Conservation (phyloP, 2,888 invertebrate species). For the Melinopterus prodromus region DNA sequence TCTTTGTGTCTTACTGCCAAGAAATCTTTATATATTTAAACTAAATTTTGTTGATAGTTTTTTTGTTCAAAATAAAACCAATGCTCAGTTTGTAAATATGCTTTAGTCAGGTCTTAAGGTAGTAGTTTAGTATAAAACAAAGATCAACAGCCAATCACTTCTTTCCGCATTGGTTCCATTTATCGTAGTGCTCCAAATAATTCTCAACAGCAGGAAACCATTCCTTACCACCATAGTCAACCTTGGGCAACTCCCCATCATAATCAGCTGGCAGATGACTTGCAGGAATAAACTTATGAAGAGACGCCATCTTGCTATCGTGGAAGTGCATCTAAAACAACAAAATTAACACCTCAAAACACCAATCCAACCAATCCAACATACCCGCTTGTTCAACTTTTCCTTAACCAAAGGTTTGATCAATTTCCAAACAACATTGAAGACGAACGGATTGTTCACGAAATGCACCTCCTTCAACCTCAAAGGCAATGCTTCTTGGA, state of each 20-base stretch:
- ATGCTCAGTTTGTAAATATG: too few species aligned
- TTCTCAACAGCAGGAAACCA: conserved; percentile 78
- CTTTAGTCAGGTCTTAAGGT: not conserved
- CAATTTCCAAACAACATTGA: conserved; percentile 84
- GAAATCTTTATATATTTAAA: too few species aligned
- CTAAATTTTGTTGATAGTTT: too few species aligned
- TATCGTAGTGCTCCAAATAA: conserved; percentile 70
- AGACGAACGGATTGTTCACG: conserved; percentile 84
- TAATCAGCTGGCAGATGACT: conserved; percentile 78
- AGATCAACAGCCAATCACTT: conserved; percentile 45
- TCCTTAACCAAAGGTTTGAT: conserved; percentile 85
- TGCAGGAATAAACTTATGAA: conserved; percentile 76
- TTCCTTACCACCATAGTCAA: conserved; percentile 79
- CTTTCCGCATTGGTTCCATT: conserved; percentile 76
- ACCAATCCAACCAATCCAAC: conserved; percentile 46
- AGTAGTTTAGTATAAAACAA: not conserved
- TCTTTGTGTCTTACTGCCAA: too few species aligned
- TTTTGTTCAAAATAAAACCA: too few species aligned
- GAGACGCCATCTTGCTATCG: conserved; percentile 78
- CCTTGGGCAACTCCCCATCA: conserved; percentile 53
- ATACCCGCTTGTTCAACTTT: conserved; percentile 79
- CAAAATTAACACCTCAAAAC: conserved; percentile 47
- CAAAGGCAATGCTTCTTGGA: conserved; percentile 88
- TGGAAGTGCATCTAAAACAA: conserved; percentile 72
- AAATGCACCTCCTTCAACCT: conserved; percentile 86